Evolutionary conservation across 2,797 vertebrate species (phyloP).

Genomic region (Hippopotamyrus pictus): DNA sequence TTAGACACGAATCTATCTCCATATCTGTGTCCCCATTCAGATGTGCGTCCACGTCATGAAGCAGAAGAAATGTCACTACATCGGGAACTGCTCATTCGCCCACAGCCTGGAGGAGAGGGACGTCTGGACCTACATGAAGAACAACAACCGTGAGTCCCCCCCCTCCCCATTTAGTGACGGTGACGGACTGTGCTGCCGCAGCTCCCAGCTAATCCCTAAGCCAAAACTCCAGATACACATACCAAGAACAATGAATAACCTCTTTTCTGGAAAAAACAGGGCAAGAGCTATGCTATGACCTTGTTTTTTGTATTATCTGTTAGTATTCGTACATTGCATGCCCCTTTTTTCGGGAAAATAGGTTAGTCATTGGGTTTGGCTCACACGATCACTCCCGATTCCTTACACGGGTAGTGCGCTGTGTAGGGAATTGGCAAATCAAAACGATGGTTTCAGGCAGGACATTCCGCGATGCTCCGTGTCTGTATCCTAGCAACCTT

Average conservation of each 20-base stretch:
- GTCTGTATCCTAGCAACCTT: not conserved
- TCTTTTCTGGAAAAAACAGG: not conserved
- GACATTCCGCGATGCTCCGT: not conserved
- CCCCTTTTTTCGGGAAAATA: not conserved
- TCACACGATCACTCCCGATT: not conserved
- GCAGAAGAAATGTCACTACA: constrained; percentile 96
- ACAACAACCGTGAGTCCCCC: constrained; percentile 84
- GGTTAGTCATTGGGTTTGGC: not conserved
- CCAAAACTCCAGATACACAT: not conserved
- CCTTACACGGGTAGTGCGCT: not conserved
- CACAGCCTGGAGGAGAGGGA: constrained; percentile 95
- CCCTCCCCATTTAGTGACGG: not conserved
- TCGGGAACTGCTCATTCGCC: constrained; percentile 95
- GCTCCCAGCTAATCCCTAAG: not conserved
- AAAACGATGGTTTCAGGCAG: not conserved
- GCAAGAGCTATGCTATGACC: not conserved
- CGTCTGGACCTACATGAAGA: constrained; percentile 99
- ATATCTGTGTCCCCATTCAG: constrained; percentile 50
- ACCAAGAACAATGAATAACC: not conserved
- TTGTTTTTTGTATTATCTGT: not conserved
- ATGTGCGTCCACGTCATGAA: constrained; percentile 97
- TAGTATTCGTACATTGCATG: not conserved
- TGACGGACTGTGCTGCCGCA: not conserved
- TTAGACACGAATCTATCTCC: not conserved
- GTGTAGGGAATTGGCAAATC: not conserved